A percentile compares a stretch with the other conserved stretches of the same genome.
phyloP scores from a whole-genome alignment of 2,888 invertebrate species.

The Nemotelus nigrinus region DNA sequence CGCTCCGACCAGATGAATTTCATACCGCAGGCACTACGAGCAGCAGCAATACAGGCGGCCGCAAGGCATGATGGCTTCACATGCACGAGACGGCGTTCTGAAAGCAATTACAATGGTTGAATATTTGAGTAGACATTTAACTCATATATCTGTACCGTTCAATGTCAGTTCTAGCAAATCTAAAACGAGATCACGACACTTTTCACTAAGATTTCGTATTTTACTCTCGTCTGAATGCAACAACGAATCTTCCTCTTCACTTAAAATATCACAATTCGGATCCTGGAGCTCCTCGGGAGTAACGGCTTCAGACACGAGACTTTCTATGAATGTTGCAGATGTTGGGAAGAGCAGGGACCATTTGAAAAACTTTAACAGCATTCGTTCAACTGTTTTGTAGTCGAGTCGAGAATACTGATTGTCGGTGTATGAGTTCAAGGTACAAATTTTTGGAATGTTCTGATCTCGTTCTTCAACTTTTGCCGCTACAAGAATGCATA shows the following conservation, averaged over 20 bases:
- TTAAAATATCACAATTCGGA: neutral
- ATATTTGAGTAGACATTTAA: neutral
- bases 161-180: slow-evolving; percentile 65
- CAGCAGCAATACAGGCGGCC: slow-evolving; percentile 67
- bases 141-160: slow-evolving; percentile 59
- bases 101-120: slow-evolving; percentile 49
- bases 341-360: slow-evolving; percentile 71
- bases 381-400: slow-evolving; percentile 67
- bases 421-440: slow-evolving; percentile 63
- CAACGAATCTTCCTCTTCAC: neutral
- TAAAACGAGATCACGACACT: slow-evolving; percentile 55
- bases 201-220: slow-evolving; percentile 23
- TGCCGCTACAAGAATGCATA: slow-evolving; percentile 77
- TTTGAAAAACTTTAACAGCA: slow-evolving; percentile 67
- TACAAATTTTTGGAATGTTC: slow-evolving; percentile 66
- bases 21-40: slow-evolving; percentile 62
- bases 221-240: slow-evolving; percentile 13
- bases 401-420: slow-evolving; percentile 62
- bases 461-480: slow-evolving; percentile 67
- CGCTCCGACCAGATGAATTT: slow-evolving; percentile 65
- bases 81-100: slow-evolving; percentile 66
- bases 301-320: slow-evolving; percentile 66
- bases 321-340: slow-evolving; percentile 70
- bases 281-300: slow-evolving; percentile 60
- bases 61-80: slow-evolving; percentile 66